Evolutionary conservation across 2,797 vertebrate genomes (phyloP).

Genomic region (Gymnopithys bicolor): DNA sequence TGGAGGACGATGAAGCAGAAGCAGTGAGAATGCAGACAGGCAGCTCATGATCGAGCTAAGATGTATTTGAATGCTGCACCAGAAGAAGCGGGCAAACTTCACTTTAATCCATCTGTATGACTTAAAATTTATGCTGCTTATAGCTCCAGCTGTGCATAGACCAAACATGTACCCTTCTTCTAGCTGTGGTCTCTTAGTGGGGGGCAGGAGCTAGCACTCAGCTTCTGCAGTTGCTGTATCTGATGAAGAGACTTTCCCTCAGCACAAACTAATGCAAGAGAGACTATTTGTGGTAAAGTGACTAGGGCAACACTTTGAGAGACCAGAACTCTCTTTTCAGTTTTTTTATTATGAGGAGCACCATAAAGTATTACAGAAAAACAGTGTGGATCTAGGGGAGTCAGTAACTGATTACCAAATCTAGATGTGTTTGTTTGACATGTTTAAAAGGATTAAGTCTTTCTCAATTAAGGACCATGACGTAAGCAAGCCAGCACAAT

Average conservation of each 20-base stretch:
- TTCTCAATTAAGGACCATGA: not conserved
- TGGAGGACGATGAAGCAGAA: not conserved
- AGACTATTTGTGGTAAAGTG: not conserved
- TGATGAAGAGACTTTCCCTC: not conserved
- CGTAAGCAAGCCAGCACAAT: not conserved
- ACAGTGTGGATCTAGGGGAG: not conserved
- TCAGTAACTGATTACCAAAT: not conserved
- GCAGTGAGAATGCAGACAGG: not conserved
- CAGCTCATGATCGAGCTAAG: not conserved
- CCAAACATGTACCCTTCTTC: not conserved
- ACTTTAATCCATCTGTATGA: not conserved
- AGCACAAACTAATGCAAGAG: not conserved
- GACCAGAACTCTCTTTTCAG: not conserved
- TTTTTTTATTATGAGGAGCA: not conserved
- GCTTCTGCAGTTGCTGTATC: not conserved
- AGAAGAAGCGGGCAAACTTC: not conserved
- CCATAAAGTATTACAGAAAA: not conserved
- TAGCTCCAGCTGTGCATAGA: not conserved
- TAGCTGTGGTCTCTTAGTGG: not conserved
- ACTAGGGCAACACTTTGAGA: not conserved
- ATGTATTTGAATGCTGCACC: not conserved
- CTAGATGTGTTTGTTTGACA: not conserved
- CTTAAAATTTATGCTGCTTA: not conserved
- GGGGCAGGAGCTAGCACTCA: not conserved
- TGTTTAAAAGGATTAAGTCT: not conserved